Evolutionary conservation across 1,140 invertebrate species (phyloP).

Genomic region (Melipona quadrifasciata): DNA sequence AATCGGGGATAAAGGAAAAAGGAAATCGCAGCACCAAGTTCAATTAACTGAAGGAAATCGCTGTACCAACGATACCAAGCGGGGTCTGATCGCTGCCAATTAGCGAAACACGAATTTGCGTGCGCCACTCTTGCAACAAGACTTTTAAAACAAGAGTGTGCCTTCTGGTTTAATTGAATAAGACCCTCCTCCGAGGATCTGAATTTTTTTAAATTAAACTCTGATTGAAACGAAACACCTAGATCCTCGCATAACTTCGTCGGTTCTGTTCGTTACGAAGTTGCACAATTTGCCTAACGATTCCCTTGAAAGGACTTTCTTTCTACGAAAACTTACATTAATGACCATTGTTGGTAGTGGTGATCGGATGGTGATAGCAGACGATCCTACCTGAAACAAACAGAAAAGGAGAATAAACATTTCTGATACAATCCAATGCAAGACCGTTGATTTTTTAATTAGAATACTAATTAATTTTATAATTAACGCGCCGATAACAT

Average conservation of each 20-base stretch:
- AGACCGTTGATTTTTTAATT: not conserved
- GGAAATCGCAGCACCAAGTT: not conserved
- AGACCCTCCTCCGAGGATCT: not conserved
- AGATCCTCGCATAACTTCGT: not conserved
- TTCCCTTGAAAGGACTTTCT: too few species aligned
- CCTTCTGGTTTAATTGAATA: slow-evolving; percentile 5
- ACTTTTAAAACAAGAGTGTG: slow-evolving; percentile 4
- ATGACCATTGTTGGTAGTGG: not conserved
- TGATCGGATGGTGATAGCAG: not conserved
- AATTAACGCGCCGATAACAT: not conserved
- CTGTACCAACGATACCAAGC: not conserved
- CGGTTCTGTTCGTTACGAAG: not conserved
- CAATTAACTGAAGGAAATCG: not conserved
- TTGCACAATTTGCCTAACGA: too few species aligned
- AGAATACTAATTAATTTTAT: not conserved
- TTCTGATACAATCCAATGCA: not conserved
- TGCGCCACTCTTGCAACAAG: too few species aligned
- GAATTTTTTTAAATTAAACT: slow-evolving; percentile 2
- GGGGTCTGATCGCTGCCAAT: slow-evolving; percentile 6
- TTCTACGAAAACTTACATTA: slow-evolving; percentile 24
- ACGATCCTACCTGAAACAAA: slow-evolving; percentile 30
- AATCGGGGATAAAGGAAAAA: not conserved
- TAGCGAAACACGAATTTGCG: not conserved
- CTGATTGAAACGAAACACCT: not conserved
- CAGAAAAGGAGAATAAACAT: not conserved